Evolutionary conservation across 2,797 vertebrate genomes (phyloP).

Genomic region (Rhodeus uyekii): DNA sequence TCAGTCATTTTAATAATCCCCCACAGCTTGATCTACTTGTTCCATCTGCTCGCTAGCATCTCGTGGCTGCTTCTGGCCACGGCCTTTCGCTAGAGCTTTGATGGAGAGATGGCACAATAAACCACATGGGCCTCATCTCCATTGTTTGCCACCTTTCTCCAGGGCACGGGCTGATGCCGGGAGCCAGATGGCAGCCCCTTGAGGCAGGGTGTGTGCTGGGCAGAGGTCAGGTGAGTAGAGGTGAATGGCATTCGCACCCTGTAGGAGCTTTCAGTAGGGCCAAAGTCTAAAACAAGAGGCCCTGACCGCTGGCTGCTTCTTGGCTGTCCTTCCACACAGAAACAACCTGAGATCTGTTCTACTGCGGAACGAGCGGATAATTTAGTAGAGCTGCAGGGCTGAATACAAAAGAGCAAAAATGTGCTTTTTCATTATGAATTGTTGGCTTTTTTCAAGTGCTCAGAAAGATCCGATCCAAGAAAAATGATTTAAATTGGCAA

Average conservation of each 20-base stretch:
- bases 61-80: slow-evolving; percentile 71
- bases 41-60: slow-evolving; percentile 83
- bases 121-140: slow-evolving; percentile 43
- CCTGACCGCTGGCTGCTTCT: slow-evolving; percentile 59
- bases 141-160: slow-evolving; percentile 49
- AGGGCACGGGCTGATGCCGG: slow-evolving; percentile 51
- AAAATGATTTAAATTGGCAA: background rate
- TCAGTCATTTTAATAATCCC: slow-evolving; percentile 88
- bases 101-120: slow-evolving; percentile 80
- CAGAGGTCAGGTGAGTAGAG: slow-evolving; percentile 69
- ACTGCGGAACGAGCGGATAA: slow-evolving; percentile 15
- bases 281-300: slow-evolving; percentile 69
- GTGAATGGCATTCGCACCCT: slow-evolving; percentile 70
- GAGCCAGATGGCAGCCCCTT: slow-evolving; percentile 82
- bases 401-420: slow-evolving; percentile 26
- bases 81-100: slow-evolving; percentile 76
- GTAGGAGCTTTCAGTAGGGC: slow-evolving; percentile 63
- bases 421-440: background rate
- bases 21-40: slow-evolving; percentile 86
- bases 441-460: slow-evolving; percentile 20
- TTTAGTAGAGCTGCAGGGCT: slow-evolving; percentile 3
- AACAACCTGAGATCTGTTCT: slow-evolving; percentile 33
- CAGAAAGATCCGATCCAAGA: background rate
- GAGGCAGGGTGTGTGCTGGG: slow-evolving; percentile 71
- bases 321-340: slow-evolving; percentile 46